Base-by-base conservation (phyloP, 2,888 invertebrate species). In the Quadroppia sp. region DNA sequence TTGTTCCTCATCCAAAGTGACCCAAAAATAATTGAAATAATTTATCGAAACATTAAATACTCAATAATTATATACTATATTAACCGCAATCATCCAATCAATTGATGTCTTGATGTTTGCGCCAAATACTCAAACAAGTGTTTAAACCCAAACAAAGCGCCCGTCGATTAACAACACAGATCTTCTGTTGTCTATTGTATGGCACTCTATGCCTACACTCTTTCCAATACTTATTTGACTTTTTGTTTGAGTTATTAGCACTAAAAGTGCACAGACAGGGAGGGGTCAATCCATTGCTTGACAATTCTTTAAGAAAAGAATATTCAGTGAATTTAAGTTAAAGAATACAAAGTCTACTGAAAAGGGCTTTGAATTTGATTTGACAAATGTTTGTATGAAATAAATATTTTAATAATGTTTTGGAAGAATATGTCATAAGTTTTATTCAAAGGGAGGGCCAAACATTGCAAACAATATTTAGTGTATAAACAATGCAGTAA, bases 61-160 rank as follows among this genome's bases (percentile, higher is more conserved):
- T 17, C 20, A 59, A 59, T 59, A 59, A 59, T 59, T 59, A 59
- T 17, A 11, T 59, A 59, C 25, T 59, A n/a, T n/a, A n/a, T n/a
- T n/a, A n/a, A 17, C 56, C 56, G 56, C 25, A 59, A 59, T 59
- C 20, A 59, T n/a, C n/a, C n/a, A n/a, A n/a, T n/a, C n/a, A n/a
- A n/a, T n/a, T n/a, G n/a, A 59, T 40, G 40, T 9, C 13, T 59
- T 59, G 56, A 25, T 59, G 56, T 59, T 59, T 59, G 56, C 25
- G 20, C 25, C 15, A 25, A 59, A 59, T 17, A 59, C 25, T 59
- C 56, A 59, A 59, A 50, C n/a, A 50, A 50, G 50, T 50, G 50
- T 50, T 50, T 50, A 6, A 59, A 59, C 20, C 11, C 20, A 59
- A 59, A 9, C 20, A 59, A 59, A 28, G 6, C 40, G 13, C 13